These are phyloP conservation scores for Cariama cristata DNA, from an alignment of 2,113 vertebrate species.

Conservation along the genomic window DNA sequence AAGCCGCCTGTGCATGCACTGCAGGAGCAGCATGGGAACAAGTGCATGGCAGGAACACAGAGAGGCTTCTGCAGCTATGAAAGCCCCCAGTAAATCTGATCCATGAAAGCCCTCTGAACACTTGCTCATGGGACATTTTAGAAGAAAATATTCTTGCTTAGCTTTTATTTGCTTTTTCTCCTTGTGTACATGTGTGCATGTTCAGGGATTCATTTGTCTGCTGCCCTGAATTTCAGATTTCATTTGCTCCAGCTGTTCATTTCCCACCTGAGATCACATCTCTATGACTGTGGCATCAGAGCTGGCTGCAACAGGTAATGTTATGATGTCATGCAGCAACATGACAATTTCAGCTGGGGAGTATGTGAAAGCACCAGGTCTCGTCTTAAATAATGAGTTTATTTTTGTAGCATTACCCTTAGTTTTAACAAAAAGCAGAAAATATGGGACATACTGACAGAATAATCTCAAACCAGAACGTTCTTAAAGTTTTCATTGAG, in stretches of 20 bases:
- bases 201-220: neutral
- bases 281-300: neutral
- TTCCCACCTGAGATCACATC: neutral
- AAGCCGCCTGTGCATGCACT: accelerated
- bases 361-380: neutral
- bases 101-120: neutral
- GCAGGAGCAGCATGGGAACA: neutral
- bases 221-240: neutral
- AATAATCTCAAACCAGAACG: neutral
- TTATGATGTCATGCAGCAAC: neutral
- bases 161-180: neutral
- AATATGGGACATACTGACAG: neutral
- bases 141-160: neutral
- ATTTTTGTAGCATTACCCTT: neutral
- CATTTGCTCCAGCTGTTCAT: neutral
- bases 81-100: neutral
- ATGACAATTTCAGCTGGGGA: neutral
- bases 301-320: neutral
- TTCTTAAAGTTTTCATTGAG: neutral
- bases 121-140: neutral
- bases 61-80: neutral
- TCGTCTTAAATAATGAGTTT: neutral
- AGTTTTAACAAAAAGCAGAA: neutral
- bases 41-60: neutral
- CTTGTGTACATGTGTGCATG: accelerated